A percentile compares a stretch with the other conserved stretches of the same genome.
Evolutionary conservation across 2,888 invertebrate species (phyloP).

Genomic region (Xestia rhomboidea): DNA sequence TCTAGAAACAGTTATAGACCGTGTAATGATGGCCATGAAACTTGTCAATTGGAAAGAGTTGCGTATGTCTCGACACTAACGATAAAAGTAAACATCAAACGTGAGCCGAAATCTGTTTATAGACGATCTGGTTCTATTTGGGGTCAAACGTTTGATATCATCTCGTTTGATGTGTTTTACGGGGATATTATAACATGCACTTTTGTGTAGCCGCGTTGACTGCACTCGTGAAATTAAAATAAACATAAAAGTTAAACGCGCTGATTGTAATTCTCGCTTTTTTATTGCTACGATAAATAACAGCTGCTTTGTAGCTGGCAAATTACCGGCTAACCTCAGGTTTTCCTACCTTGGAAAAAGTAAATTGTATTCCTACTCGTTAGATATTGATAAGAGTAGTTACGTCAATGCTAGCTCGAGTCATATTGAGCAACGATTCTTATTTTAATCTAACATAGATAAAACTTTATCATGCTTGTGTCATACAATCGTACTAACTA

Average conservation of each 20-base stretch:
- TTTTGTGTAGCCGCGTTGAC: slow-evolving; percentile 54
- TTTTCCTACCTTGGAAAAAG: slow-evolving; percentile 29
- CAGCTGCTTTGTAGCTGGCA: slow-evolving; percentile 12
- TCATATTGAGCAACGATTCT: slow-evolving; percentile 44
- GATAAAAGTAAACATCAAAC: slow-evolving; percentile 83
- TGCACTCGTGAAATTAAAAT: slow-evolving; percentile 49
- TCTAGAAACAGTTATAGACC: slow-evolving; percentile 59
- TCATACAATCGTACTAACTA: slow-evolving; percentile 33
- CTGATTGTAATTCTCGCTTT: slow-evolving; percentile 40
- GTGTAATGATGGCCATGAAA: slow-evolving; percentile 70
- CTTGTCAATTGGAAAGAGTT: slow-evolving; percentile 77
- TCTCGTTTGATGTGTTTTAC: slow-evolving; percentile 86
- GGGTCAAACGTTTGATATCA: slow-evolving; percentile 83
- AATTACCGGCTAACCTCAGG: slow-evolving; percentile 8
- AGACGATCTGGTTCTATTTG: slow-evolving; percentile 82
- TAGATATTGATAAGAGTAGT: slow-evolving; percentile 6
- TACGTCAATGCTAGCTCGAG: slow-evolving; percentile 16
- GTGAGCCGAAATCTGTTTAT: slow-evolving; percentile 76
- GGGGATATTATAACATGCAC: slow-evolving; percentile 67
- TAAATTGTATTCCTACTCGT: not conserved
- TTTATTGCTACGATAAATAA: slow-evolving; percentile 44
- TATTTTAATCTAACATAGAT: slow-evolving; percentile 58
- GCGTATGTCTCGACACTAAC: slow-evolving; percentile 70
- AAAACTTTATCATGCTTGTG: slow-evolving; percentile 53
- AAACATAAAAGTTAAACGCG: slow-evolving; percentile 45